Evolutionary conservation across 2,888 invertebrate genomes (phyloP).

Genomic region (Sarcophaga subvicina): DNA sequence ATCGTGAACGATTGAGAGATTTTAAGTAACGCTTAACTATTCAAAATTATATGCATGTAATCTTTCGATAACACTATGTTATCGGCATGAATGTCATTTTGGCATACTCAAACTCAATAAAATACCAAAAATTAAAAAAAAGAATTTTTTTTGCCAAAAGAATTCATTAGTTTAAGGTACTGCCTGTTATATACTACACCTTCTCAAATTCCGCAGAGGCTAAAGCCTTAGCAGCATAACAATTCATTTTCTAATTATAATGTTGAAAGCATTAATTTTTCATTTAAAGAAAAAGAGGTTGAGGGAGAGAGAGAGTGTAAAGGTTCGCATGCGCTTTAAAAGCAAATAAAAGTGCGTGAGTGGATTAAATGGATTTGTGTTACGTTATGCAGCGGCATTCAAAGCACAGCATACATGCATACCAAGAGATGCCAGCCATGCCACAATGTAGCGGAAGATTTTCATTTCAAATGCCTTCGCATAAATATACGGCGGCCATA

Average conservation of each 20-base stretch:
- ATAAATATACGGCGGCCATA: no score
- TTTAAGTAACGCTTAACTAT: no score
- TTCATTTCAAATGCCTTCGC: background rate
- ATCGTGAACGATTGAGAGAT: no score
- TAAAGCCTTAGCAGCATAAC: constrained; percentile 61
- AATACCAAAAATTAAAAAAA: no score
- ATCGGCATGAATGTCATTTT: no score
- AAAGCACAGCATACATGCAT: background rate
- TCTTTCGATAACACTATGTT: no score
- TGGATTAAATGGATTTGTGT: constrained; percentile 62
- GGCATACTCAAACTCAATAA: no score
- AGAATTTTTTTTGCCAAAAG: no score
- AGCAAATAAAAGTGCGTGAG: constrained; percentile 65
- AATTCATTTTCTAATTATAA: constrained; percentile 81
- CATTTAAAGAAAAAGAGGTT: constrained; percentile 68
- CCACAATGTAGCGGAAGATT: constrained; percentile 24
- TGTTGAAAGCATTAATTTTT: constrained; percentile 79
- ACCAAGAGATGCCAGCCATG: background rate
- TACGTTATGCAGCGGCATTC: constrained; percentile 31
- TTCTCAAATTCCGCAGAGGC: background rate
- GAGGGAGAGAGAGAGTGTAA: background rate
- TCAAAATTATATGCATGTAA: no score
- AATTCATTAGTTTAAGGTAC: background rate
- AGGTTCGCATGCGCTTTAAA: background rate
- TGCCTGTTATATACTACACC: background rate